Percentiles rank a stretch among this genome's conserved stretches.
These are phyloP conservation scores for Acyrthosiphon pisum DNA, from an alignment of 1,140 invertebrate species.

Conservation along the genomic window DNA sequence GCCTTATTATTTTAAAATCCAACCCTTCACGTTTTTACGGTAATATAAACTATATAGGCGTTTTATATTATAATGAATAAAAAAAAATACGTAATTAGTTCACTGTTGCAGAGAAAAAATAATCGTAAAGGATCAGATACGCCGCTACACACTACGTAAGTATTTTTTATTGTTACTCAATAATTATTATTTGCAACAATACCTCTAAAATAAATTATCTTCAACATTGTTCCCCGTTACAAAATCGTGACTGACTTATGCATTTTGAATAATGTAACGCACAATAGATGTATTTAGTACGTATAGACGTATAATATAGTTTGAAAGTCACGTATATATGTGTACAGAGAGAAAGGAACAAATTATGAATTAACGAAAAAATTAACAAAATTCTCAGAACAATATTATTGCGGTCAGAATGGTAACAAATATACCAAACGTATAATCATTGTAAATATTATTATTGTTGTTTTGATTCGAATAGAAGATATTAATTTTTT, in stretches of 20 bases:
- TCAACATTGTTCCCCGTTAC: neutral
- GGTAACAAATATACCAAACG: neutral
- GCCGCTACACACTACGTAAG: neutral
- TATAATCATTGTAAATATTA: neutral
- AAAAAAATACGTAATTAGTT: neutral
- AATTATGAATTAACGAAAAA: constrained; percentile 10
- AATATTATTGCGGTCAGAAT: neutral
- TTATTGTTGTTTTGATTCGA: neutral
- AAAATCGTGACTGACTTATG: neutral
- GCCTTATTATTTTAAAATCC: neutral
- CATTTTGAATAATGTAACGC: neutral
- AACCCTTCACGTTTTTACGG: neutral
- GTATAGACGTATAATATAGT: neutral
- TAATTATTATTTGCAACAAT: constrained; percentile 13
- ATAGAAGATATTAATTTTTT: neutral
- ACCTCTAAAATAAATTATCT: neutral
- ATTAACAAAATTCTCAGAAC: neutral
- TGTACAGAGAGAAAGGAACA: constrained; percentile 8
- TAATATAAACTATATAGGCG: neutral
- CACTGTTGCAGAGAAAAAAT: neutral
- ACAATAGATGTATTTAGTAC: neutral
- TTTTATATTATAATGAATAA: neutral
- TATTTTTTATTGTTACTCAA: constrained; percentile 8
- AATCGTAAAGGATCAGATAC: neutral
- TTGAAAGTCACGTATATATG: constrained; percentile 8